Percentiles rank a stretch among this genome's conserved stretches.
Evolutionary conservation across 2,888 invertebrate species (phyloP).

Genomic region (Amaurobius ferox): DNA sequence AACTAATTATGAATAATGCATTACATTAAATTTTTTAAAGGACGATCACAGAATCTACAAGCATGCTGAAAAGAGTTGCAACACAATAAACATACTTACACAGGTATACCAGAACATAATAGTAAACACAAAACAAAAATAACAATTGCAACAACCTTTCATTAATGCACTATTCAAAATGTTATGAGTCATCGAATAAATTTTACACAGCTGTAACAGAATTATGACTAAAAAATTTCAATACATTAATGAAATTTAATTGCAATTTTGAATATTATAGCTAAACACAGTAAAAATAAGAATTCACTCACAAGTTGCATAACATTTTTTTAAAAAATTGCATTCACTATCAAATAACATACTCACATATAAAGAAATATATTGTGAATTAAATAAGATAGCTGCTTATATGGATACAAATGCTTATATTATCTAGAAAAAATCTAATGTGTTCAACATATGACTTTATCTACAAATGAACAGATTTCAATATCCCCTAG

Average conservation of each 20-base stretch:
- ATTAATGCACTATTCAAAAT: not conserved
- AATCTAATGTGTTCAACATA: too few species aligned
- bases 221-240: not conserved
- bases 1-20: slow-evolving; percentile 41
- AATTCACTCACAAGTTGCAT: too few species aligned
- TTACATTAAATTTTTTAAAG: slow-evolving; percentile 35
- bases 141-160: not conserved
- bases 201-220: not conserved
- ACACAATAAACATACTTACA: slow-evolving; percentile 21
- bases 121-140: slow-evolving; percentile 1
- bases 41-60: slow-evolving; percentile 49
- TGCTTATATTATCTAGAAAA: too few species aligned
- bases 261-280: not conserved
- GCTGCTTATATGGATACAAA: too few species aligned
- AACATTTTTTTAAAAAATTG: too few species aligned
- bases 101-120: not conserved
- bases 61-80: slow-evolving; percentile 66
- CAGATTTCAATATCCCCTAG: too few species aligned
- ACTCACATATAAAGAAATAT: too few species aligned
- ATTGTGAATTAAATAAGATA: not conserved
- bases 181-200: not conserved
- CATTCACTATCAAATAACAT: too few species aligned
- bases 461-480: too few species aligned
- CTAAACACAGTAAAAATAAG: too few species aligned
- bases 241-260: not conserved